A percentile compares a stretch with the other conserved stretches of the same genome.
These are phyloP conservation scores for Leuciscus idus DNA, from an alignment of 2,113 vertebrate species.

Conservation along the genomic window DNA sequence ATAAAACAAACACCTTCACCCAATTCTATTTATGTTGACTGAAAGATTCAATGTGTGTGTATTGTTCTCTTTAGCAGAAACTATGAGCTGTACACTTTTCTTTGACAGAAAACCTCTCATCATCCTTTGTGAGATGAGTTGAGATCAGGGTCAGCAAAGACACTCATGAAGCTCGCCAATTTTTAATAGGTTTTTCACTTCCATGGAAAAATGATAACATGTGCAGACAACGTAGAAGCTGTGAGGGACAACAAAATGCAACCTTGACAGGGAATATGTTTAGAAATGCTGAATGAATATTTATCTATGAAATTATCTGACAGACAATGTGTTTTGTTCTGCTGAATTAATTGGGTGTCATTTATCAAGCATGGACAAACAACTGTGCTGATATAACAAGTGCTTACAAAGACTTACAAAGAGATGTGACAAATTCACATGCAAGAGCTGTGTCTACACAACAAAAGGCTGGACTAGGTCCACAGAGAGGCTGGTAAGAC, in stretches of 20 bases:
- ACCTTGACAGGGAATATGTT: background rate
- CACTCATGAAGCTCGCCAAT: background rate
- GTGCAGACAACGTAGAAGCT: background rate
- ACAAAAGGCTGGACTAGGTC: constrained; percentile 3
- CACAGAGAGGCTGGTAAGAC: background rate
- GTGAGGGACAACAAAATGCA: background rate
- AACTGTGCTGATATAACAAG: constrained; percentile 39
- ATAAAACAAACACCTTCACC: background rate
- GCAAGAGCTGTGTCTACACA: background rate
- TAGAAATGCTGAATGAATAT: constrained; percentile 26
- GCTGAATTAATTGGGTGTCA: constrained; percentile 51
- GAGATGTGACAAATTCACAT: constrained; percentile 20
- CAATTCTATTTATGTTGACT: background rate
- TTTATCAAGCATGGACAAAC: constrained; percentile 49
- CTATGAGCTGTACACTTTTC: background rate
- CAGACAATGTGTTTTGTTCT: constrained; percentile 41
- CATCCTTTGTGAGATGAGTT: background rate
- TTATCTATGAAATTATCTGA: constrained; percentile 37
- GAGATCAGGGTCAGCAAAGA: background rate
- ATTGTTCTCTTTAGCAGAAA: constrained; percentile 1
- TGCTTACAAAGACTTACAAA: constrained; percentile 33
- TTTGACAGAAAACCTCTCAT: background rate
- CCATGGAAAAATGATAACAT: background rate
- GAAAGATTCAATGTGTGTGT: background rate
- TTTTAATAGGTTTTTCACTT: constrained; percentile 11